Percentiles rank a stretch among this genome's conserved stretches.
Evolutionary conservation across 2,797 vertebrate genomes (phyloP).

Genomic region (Eospalax fontanierii): DNA sequence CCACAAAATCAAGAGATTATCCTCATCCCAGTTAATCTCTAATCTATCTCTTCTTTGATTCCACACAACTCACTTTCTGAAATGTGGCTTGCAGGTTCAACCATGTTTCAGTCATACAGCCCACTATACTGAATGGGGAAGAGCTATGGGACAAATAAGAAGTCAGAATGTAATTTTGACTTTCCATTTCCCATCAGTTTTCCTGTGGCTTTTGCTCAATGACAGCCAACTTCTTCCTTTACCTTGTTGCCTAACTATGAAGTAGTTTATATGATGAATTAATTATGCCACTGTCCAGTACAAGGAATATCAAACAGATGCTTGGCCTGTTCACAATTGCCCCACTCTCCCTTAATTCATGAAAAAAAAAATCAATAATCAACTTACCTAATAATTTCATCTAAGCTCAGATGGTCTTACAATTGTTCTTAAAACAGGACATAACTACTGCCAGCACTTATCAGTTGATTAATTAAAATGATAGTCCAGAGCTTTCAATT

Average conservation of each 20-base stretch:
- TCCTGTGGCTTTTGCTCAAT: neutral
- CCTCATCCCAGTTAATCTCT: neutral
- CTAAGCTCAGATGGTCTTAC: neutral
- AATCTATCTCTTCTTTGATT: neutral
- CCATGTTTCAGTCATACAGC: neutral
- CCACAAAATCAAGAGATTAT: neutral
- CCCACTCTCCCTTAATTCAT: neutral
- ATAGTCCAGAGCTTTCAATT: constrained; percentile 7
- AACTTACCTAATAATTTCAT: neutral
- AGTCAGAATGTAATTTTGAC: neutral
- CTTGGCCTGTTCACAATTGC: neutral
- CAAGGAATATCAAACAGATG: neutral
- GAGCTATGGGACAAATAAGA: neutral
- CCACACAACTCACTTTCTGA: neutral
- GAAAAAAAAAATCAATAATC: constrained; percentile 13
- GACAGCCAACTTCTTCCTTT: neutral
- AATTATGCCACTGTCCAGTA: neutral
- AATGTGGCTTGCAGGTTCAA: neutral
- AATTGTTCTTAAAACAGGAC: neutral
- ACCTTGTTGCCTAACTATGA: constrained; percentile 14
- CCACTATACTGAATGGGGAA: neutral
- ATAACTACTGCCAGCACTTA: neutral
- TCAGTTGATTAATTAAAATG: neutral
- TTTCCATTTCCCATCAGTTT: neutral
- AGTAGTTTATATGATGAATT: neutral